Evolutionary conservation across 2,888 invertebrate genomes (phyloP), one percentile per base, ranked within the genome.

Genomic region (Pediacus dermestoides): DNA sequence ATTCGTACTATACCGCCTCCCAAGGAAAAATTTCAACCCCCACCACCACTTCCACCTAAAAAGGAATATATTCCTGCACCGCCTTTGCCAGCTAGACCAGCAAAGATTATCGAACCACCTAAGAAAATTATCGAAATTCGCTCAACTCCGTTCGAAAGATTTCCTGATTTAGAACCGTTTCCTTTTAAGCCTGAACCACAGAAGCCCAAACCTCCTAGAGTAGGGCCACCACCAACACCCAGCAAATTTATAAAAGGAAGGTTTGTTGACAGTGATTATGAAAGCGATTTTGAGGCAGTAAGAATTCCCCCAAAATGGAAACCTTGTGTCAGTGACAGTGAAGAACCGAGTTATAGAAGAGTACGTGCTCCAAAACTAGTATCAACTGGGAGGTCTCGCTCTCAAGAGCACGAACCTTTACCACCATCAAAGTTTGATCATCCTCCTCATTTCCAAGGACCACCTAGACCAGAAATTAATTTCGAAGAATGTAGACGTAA

Each of bases 181-280:
- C 74, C 74, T 4, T 74, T 69, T 46, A 68, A 64, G 58, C 66
- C 74, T 2, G 71, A 70, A 12, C 67, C 69, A 15, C 68, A 69
- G 15, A 74, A 70, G 50, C 67, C 58, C 2, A 68, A 42, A 50
- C 57, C 60, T 6, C 48, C 59, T 1, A 70, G 52, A 49, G 52
- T 57, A 10, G 74, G 76, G 3, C 74, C 77, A 13, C 76, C 77
- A 2, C 74, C 78, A 1, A 70, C 75, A 13, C 80, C 80, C 1
- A 71, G 72, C 0, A 80, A 77, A 50, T 74, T 80, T 48, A 62
- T 74, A 1, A 77, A 74, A 55, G 73, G 74, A 6, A 74, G 71
- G 46, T 72, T 77, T 48, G 71, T 73, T 16, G 81, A 80, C 53
- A 81, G 81, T 46, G 82, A 82, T 52, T 81, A 82, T 52, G 82